Conservation (phyloP, 2,888 invertebrate genomes). For the Gastracanthus pulcherrimus region DNA sequence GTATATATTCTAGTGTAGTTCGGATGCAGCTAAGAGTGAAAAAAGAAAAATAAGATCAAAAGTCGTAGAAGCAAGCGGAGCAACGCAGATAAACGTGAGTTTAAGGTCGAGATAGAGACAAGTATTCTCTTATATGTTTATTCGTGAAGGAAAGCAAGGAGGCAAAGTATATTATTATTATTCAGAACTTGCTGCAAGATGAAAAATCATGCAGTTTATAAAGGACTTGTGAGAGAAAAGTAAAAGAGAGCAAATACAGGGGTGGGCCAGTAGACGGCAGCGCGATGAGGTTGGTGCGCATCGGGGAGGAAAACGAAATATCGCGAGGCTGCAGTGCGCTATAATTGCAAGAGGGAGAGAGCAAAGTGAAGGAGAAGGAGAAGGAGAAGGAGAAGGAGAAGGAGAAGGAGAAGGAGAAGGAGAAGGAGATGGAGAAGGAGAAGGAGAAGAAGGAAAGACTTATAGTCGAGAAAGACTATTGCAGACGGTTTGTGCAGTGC, state of each 20-base stretch:
- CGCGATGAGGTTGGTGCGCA: background rate
- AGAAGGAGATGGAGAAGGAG: background rate
- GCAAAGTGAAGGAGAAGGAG: background rate
- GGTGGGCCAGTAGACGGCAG: too few species aligned
- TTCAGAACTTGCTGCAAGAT: background rate
- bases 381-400: background rate
- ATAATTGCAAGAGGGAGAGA: slow-evolving; percentile 12
- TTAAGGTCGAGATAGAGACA: background rate
- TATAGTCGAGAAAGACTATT: background rate
- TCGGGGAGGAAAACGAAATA: background rate
- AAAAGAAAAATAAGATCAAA: background rate
- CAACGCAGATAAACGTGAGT: background rate
- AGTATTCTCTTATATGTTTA: too few species aligned
- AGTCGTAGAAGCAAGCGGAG: background rate
- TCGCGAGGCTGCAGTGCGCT: background rate
- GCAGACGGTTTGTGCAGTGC: too few species aligned
- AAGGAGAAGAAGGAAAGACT: background rate
- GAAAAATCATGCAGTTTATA: background rate
- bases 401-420: background rate
- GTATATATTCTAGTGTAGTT: too few species aligned
- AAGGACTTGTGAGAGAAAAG: background rate
- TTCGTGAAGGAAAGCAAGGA: background rate
- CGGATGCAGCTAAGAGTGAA: too few species aligned
- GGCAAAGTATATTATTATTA: background rate
- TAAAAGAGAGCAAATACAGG: background rate